Percentiles rank a stretch among this genome's conserved stretches.
Evolutionary conservation across 1,140 invertebrate species (phyloP).

Genomic region (Micrasema longulum): DNA sequence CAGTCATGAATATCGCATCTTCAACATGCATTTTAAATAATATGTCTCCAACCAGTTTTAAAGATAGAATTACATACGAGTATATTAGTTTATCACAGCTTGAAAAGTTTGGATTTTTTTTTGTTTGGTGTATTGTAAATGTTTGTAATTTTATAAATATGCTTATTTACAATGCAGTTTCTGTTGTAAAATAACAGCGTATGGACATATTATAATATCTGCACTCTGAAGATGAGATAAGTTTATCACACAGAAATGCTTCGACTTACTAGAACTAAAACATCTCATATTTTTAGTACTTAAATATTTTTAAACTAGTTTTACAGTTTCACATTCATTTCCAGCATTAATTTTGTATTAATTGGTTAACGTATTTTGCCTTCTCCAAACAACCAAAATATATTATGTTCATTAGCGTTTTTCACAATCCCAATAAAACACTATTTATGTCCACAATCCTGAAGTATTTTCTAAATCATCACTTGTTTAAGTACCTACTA

Average conservation of each 20-base stretch:
- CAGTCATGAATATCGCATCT: slow-evolving; percentile 25
- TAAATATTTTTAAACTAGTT: slow-evolving; percentile 26
- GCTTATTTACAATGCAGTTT: slow-evolving; percentile 23
- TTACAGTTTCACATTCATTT: slow-evolving; percentile 22
- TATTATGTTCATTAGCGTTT: slow-evolving; percentile 10
- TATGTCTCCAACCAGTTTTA: slow-evolving; percentile 6
- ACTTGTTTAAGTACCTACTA: too few relatives aligned
- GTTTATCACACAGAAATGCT: slow-evolving; percentile 26
- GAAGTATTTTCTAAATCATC: slow-evolving; percentile 2
- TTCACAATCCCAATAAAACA: slow-evolving; percentile 18
- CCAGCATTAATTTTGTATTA: slow-evolving; percentile 17
- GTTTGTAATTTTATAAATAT: background rate
- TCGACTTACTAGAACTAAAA: slow-evolving; percentile 24
- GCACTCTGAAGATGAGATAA: slow-evolving; percentile 34
- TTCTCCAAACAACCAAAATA: slow-evolving; percentile 14
- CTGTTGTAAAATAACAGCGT: slow-evolving; percentile 7
- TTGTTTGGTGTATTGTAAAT: slow-evolving; percentile 17
- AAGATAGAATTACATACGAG: too few relatives aligned
- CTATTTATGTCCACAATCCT: slow-evolving; percentile 1
- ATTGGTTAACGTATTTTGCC: slow-evolving; percentile 16
- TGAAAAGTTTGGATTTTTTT: background rate
- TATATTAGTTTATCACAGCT: too few relatives aligned
- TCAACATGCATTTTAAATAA: slow-evolving; percentile 26
- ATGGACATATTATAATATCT: slow-evolving; percentile 26
- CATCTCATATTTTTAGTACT: slow-evolving; percentile 34